Evolutionary conservation across 2,797 vertebrate genomes (phyloP), one percentile per base, ranked within the genome.

Genomic region (Sebastes oblongus): DNA sequence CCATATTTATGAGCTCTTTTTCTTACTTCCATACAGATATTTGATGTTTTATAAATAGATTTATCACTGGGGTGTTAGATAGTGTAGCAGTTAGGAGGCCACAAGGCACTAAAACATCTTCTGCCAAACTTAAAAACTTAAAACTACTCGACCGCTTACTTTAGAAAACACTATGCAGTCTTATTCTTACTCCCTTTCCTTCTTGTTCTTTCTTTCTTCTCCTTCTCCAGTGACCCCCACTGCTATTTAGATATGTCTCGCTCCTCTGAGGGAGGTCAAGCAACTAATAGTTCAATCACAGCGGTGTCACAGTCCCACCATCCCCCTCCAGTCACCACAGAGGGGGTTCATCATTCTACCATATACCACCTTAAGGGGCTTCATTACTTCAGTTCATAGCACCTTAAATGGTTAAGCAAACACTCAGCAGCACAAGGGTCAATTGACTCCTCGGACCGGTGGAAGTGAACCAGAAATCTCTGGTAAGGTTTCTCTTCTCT

Each of bases 201-300:
- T 78, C 54, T 42, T n/a, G 20, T 5, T 39, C 27, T 62, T 61
- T 62, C 30, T 65, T 72, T 54, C 39, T 60, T 62, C 64, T 74
- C 73, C 60, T 50, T 67, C 69, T 64, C 61, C 52, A 5, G 92
- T 96, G 96, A 96, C 96, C 96, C 95, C 94, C 94, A 34, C 54
- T 90, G 82, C 95, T 94, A 95, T 97, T 97, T 95, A 96, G 94
- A 94, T 89, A 3, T 77, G 90, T 94, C 94, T 94, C 94, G 94
- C 94, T 92, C 95, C 94, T 94, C 94, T 93, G 85, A 95, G 95
- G 93, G 97, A 96, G 97, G 97, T 97, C 97, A 97, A 96, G 96
- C 94, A 82, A 94, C 96, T 97, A 98, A 98, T 97, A 96, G 97
- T 96, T 97, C 97, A 97, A 97, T 98, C 97, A 97, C 97, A 96